Base-by-base conservation (phyloP, 2,797 vertebrate species). In the Crocidura indochinensis region DNA sequence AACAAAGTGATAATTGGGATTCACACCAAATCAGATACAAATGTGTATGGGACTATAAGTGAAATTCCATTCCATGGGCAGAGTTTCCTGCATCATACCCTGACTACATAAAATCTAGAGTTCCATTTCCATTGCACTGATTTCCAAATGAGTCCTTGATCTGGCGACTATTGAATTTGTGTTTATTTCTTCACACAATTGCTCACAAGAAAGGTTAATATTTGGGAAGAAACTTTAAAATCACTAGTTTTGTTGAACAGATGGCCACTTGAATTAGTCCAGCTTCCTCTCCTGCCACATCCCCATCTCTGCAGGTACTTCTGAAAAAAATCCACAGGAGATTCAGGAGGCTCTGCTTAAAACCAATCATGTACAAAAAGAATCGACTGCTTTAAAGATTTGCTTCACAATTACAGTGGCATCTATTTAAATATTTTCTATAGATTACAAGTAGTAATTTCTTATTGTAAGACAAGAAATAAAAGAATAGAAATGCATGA, bases 321-420 rank as follows among this genome's bases (percentile, higher is more conserved):
- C 75, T 51, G 8, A 44, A 65, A 46, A 90, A 88, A 24, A n/a
- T n/a, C 60, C 47, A 19, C 47, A 49, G 31, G 90, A 90, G 78
- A 89, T 53, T 67, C 49, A 20, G 7, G 26, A 81, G 77, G 83
- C 27, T 79, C 49, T 10, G 27, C 86, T 79, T 92, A 74, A 80
- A 91, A 75, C 26, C 71, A 83, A 53, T 73, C 67, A 51, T 79
- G 69, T 38, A 12, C 47, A 91, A 64, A 62, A 62, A 68, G 65
- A 72, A 96, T 82, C 29, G 77, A 94, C 67, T 51, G 14, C 1
- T 85, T 86, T 76, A 93, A 83, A 79, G 68, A 87, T 82, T 29
- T 76, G 71, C 46, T 31, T 84, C 74, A 84, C 46, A 78, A 65
- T 84, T 87, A 65, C 85, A 51, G 31, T 56, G 27, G 27, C 71